Evolutionary conservation across 2,113 vertebrate genomes (phyloP), one percentile per base, ranked within the genome.

Genomic region (Datnioides undecimradiatus): DNA sequence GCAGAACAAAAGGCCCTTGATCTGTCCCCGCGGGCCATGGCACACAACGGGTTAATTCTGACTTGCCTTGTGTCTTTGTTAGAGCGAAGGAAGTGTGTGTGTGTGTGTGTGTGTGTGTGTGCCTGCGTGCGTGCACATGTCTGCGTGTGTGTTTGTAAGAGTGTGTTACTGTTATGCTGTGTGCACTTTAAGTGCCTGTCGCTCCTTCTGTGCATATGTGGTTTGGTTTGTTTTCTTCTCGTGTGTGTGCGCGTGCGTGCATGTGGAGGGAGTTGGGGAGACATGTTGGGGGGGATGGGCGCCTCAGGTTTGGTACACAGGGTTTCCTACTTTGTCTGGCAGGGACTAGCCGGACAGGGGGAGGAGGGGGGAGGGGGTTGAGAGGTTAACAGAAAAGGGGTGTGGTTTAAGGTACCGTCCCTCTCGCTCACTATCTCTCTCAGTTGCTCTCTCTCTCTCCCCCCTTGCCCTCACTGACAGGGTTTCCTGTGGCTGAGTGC

Each of bases 241-340:
- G 64, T 63, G 73, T 75, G 55, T 72, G 65, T 34, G 67, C 54
- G 79, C 62, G 65, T 46, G 68, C 73, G 74, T 66, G 77, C 80
- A 59, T 64, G 73, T 65, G 77, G 17, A 38, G 48, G 69, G 52
- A 78, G 67, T 87, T 83, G 83, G 82, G 83, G 83, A 82, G 93
- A 88, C 85, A 89, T 90, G 81, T 85, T 85, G 86, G 83, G 73
- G 82, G 92, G 93, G 92, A 93, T 91, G 92, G 93, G 93, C 71
- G 73, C 88, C 91, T 94, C 90, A 93, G 92, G 91, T 95, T 92
- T 92, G 85, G 76, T 92, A 90, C 85, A 93, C 91, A 93, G 94
- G 96, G 95, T 94, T 96, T 97, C 94, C 93, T 90, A 88, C 88
- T 77, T 93, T 91, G 88, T 94, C 73, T 90, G 90, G 94, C 95